These are phyloP conservation scores for Drosophila micromelanica DNA, from an alignment of 1,140 invertebrate genomes.

Conservation along the genomic window DNA sequence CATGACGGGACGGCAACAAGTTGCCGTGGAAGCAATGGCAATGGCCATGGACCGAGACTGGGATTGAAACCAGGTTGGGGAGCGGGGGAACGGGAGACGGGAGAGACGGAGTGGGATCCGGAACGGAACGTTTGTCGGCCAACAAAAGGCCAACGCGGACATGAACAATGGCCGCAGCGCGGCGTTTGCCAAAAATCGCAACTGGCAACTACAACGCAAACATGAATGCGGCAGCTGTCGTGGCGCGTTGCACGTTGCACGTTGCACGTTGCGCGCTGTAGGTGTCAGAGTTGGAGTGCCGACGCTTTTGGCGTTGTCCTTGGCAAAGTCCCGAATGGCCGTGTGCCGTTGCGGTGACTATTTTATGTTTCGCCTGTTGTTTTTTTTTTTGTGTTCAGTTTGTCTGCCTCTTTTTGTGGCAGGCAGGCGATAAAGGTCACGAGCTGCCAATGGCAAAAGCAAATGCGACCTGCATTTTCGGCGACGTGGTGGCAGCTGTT, in stretches of 20 bases:
- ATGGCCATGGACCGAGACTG: not conserved
- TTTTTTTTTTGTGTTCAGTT: constrained; percentile 30
- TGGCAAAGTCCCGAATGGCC: constrained; percentile 8
- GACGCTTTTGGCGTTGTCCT: constrained; percentile 28
- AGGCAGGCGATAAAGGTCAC: constrained; percentile 46
- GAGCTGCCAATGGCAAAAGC: constrained; percentile 35
- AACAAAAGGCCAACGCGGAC: constrained; percentile 33
- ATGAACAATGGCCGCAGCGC: constrained; percentile 22
- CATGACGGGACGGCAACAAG: constrained; percentile 35
- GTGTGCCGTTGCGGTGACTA: not conserved
- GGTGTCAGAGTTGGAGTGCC: constrained; percentile 37
- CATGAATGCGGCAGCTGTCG: constrained; percentile 53
- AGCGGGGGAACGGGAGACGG: too few relatives aligned
- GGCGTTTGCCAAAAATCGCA: constrained; percentile 48
- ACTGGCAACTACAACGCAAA: constrained; percentile 59
- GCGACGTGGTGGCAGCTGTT: constrained; percentile 20
- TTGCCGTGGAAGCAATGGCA: constrained; percentile 19
- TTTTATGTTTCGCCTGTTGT: constrained; percentile 13
- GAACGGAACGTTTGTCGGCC: constrained; percentile 11
- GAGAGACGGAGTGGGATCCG: not conserved
- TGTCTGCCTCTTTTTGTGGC: constrained; percentile 5
- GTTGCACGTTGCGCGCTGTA: constrained; percentile 18
- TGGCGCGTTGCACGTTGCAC: constrained; percentile 17
- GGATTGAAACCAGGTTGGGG: not conserved
- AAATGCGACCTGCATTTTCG: constrained; percentile 66